Evolutionary conservation across 2,113 vertebrate species (phyloP).

Genomic region (Lichenostomus cassidix): DNA sequence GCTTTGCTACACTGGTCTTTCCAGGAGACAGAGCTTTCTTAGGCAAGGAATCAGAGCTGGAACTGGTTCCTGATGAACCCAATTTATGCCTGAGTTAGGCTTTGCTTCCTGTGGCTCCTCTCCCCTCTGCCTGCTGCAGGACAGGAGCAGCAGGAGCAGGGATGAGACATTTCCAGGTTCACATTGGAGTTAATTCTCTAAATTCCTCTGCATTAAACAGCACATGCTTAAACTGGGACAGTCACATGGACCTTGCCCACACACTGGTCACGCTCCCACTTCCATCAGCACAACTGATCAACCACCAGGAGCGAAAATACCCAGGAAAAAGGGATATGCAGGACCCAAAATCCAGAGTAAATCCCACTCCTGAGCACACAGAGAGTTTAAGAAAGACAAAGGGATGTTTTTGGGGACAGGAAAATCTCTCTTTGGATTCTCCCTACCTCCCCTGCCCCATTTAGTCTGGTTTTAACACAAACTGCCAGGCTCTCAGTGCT

Average conservation of each 20-base stretch:
- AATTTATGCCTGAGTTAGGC: neutral
- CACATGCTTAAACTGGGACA: slow-evolving; percentile 6
- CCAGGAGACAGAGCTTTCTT: neutral
- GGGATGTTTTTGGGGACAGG: neutral
- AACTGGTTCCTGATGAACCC: neutral
- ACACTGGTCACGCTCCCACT: neutral
- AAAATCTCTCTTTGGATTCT: neutral
- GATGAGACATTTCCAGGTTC: neutral
- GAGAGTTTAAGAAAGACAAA: neutral
- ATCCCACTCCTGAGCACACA: neutral
- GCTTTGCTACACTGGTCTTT: neutral
- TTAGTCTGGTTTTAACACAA: neutral
- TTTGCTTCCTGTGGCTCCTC: neutral
- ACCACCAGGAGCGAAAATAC: neutral
- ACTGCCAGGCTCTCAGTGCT: neutral
- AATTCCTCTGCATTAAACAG: neutral
- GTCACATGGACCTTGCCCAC: slow-evolving; percentile 43
- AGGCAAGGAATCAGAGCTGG: neutral
- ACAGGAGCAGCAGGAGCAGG: neutral
- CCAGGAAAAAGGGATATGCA: neutral
- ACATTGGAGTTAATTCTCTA: neutral
- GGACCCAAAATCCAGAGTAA: neutral
- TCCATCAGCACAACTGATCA: neutral
- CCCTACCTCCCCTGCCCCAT: neutral
- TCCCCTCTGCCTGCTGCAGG: neutral